phyloP scores from a whole-genome alignment of 2,113 vertebrate species.

The Gymnocephalus cernua region DNA sequence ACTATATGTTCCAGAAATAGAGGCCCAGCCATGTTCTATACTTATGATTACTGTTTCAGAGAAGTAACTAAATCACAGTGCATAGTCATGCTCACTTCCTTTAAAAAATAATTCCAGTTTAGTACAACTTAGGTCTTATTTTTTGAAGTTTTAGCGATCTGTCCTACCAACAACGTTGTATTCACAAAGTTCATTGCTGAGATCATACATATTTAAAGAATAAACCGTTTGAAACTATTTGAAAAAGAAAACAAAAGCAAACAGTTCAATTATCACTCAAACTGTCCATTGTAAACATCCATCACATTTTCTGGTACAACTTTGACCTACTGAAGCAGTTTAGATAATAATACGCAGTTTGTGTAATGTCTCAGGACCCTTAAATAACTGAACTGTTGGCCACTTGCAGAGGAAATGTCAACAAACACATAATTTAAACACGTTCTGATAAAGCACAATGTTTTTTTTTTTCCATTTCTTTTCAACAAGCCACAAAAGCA shows the following conservation, averaged over 20 bases:
- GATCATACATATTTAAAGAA: neutral
- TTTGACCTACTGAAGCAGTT: neutral
- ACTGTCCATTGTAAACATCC: neutral
- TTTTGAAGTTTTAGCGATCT: neutral
- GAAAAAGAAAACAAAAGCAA: neutral
- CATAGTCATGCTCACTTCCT: neutral
- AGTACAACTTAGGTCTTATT: neutral
- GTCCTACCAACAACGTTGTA: neutral
- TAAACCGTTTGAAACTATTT: neutral
- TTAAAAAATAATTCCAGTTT: neutral
- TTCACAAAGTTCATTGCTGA: neutral
- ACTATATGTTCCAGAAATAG: neutral
- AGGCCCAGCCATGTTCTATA: neutral
- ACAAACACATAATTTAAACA: conserved; percentile 6
- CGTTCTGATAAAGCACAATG: conserved; percentile 13
- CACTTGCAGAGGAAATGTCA: conserved; percentile 43
- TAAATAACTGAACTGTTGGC: conserved; percentile 1
- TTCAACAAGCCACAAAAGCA: conserved; percentile 11
- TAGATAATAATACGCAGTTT: neutral
- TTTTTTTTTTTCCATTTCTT: neutral
- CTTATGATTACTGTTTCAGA: neutral
- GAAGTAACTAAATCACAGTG: neutral
- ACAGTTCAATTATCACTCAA: neutral
- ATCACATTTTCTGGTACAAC: neutral
- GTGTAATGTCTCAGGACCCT: neutral